Percentiles rank a stretch among this genome's conserved stretches.
Conservation (phyloP, 1,140 invertebrate species). For the Drosophila sulfurigaster region DNA sequence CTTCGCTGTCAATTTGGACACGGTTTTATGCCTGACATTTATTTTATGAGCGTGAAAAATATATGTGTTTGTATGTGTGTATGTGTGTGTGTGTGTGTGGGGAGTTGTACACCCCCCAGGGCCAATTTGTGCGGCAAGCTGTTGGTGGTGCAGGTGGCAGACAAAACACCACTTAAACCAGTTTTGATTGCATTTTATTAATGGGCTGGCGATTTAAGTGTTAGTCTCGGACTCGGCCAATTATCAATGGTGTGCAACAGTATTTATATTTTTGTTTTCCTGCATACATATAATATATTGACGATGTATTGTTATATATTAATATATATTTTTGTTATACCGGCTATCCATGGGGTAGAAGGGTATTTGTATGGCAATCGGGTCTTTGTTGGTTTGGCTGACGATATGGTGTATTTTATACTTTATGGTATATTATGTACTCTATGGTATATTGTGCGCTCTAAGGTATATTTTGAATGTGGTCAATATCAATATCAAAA, state of each 20-base stretch:
- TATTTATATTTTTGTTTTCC: conserved; percentile 28
- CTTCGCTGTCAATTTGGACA: conserved; percentile 55
- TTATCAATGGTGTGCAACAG: conserved; percentile 48
- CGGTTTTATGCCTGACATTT: conserved; percentile 78
- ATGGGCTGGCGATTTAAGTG: conserved; percentile 56
- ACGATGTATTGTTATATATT: no score
- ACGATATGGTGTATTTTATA: no score
- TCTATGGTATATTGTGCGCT: no score
- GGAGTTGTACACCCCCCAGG: no score
- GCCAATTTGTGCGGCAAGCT: not conserved
- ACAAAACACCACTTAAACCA: conserved; percentile 64
- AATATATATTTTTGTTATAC: no score
- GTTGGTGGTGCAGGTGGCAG: conserved; percentile 57
- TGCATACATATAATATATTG: no score
- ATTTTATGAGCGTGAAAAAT: conserved; percentile 83
- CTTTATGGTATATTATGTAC: no score
- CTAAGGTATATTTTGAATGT: no score
- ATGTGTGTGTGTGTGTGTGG: not conserved
- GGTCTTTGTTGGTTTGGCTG: no score
- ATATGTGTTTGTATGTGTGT: conserved; percentile 46
- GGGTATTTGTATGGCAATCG: no score
- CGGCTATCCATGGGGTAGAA: no score
- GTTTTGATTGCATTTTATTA: conserved; percentile 76
- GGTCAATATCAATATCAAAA: no score
- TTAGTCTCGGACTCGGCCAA: conserved; percentile 55